Conservation (phyloP, 2,113 vertebrate species). For the Brevimyrus niger region DNA sequence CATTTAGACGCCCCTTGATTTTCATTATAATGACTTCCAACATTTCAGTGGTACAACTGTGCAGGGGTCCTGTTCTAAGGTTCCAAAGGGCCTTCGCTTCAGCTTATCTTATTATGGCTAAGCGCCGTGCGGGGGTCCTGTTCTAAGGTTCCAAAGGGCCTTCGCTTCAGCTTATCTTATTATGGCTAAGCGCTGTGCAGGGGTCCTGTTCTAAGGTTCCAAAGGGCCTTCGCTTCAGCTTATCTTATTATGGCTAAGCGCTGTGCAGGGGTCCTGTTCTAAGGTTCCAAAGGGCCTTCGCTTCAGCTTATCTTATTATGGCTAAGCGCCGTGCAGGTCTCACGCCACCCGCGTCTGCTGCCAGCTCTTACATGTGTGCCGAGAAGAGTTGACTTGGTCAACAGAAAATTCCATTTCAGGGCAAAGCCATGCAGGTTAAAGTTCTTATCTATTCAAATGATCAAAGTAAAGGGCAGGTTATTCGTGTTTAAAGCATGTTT, state of each 20-base stretch:
- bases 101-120: too few species aligned
- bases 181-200: too few species aligned
- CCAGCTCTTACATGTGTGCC: not conserved
- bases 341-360: not conserved
- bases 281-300: not conserved
- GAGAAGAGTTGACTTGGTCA: not conserved
- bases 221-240: not conserved
- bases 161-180: too few species aligned
- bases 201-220: not conserved
- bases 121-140: too few species aligned
- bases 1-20: not conserved
- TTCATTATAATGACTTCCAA: not conserved
- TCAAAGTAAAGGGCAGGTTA: not conserved
- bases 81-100: too few species aligned
- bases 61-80: too few species aligned
- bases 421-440: not conserved
- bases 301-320: not conserved
- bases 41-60: too few species aligned
- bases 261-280: not conserved
- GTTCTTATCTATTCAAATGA: not conserved
- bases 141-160: too few species aligned
- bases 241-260: not conserved
- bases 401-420: not conserved
- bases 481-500: slow-evolving; percentile 22
- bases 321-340: too few species aligned